phyloP scores from a whole-genome alignment of 2,113 vertebrate genomes.

The Nematolebias whitei region DNA sequence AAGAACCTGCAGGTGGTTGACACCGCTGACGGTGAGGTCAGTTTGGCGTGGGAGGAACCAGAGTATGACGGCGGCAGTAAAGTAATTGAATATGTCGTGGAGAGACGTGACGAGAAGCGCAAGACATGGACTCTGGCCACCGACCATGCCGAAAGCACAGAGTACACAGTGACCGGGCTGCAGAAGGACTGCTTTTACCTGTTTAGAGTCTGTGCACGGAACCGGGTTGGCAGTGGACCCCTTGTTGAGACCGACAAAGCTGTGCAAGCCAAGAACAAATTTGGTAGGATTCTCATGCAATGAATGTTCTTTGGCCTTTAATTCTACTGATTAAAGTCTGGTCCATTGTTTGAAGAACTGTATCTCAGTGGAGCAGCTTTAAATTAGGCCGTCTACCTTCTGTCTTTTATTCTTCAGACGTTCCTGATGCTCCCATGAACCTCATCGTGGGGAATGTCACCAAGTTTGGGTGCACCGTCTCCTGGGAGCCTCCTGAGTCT shows the following conservation, averaged over 20 bases:
- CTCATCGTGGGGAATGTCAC: slow-evolving; percentile 88
- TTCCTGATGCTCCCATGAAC: slow-evolving; percentile 94
- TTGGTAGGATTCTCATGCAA: slow-evolving; percentile 81
- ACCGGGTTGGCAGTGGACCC: slow-evolving; percentile 94
- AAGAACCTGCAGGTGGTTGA: slow-evolving; percentile 94
- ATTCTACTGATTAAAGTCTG: neutral
- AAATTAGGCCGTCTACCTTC: neutral
- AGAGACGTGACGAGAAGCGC: slow-evolving; percentile 93
- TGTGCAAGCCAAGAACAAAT: slow-evolving; percentile 96
- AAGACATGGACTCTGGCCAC: slow-evolving; percentile 95
- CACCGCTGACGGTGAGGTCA: slow-evolving; percentile 94
- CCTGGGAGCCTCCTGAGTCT: slow-evolving; percentile 91
- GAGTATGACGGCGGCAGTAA: slow-evolving; percentile 95
- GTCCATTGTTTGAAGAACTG: neutral
- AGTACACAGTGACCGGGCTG: slow-evolving; percentile 92
- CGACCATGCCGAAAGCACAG: slow-evolving; percentile 88
- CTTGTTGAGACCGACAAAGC: slow-evolving; percentile 90
- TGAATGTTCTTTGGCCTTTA: neutral
- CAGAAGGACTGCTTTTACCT: slow-evolving; percentile 93
- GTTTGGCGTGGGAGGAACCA: slow-evolving; percentile 95
- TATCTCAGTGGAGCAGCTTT: neutral
- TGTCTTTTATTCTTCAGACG: slow-evolving; percentile 75
- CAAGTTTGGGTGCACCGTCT: slow-evolving; percentile 91
- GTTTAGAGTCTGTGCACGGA: slow-evolving; percentile 95
- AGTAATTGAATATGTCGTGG: slow-evolving; percentile 90